A percentile compares a stretch with the other conserved stretches of the same genome.
These are phyloP conservation scores for Anoplolepis gracilipes DNA, from an alignment of 1,140 invertebrate species.

Conservation along the genomic window DNA sequence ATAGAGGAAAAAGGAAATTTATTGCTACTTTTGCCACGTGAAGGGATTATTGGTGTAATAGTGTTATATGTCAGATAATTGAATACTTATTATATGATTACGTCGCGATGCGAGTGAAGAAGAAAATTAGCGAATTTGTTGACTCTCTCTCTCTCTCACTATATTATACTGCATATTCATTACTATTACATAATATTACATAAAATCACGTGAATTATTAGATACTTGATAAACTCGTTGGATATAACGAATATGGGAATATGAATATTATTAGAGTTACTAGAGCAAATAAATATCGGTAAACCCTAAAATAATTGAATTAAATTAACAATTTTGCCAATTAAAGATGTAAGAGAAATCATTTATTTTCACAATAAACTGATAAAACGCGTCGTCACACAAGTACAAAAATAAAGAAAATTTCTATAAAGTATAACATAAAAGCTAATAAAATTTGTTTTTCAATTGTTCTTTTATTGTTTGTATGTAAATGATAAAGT, in stretches of 20 bases:
- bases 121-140: constrained; percentile 50
- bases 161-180: constrained; percentile 54
- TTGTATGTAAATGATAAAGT: background rate
- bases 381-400: too few species aligned
- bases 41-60: background rate
- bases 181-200: constrained; percentile 60
- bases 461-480: background rate
- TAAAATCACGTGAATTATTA: constrained; percentile 61
- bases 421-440: background rate
- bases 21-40: background rate
- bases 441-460: background rate
- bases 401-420: too few species aligned
- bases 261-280: constrained; percentile 60
- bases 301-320: constrained; percentile 53
- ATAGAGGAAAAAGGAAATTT: background rate
- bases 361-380: too few species aligned
- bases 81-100: constrained; percentile 25
- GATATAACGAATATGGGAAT: constrained; percentile 45
- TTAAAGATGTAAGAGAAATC: constrained; percentile 37
- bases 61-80: constrained; percentile 7
- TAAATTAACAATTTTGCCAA: background rate
- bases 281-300: constrained; percentile 50
- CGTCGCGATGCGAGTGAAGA: constrained; percentile 40
- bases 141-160: too few species aligned
- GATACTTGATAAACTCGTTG: constrained; percentile 61